These are phyloP conservation scores for Drosophila rellima DNA, from an alignment of 2,888 invertebrate genomes.

Conservation along the genomic window DNA sequence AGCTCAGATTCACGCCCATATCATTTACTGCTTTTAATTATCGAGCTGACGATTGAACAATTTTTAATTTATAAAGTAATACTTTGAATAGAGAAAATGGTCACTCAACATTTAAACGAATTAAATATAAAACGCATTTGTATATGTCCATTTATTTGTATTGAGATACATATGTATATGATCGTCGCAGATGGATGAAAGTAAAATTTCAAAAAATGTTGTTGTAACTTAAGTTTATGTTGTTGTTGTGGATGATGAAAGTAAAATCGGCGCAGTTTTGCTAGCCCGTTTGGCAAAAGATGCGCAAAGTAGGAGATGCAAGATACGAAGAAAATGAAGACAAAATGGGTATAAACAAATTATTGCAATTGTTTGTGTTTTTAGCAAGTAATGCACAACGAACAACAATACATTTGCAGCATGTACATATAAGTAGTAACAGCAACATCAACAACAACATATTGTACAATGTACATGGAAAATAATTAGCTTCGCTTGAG, in stretches of 20 bases:
- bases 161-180: constrained; percentile 28
- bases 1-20: neutral
- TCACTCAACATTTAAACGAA: constrained; percentile 29
- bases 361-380: constrained; percentile 55
- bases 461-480: constrained; percentile 61
- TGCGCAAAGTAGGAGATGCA: constrained; percentile 51
- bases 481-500: constrained; percentile 82
- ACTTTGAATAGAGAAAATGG: constrained; percentile 18
- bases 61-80: neutral
- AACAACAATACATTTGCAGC: constrained; percentile 23
- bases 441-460: constrained; percentile 21
- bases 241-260: constrained; percentile 70
- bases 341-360: constrained; percentile 57
- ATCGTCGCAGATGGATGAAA: constrained; percentile 65
- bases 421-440: constrained; percentile 6
- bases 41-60: constrained; percentile 1
- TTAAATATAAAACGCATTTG: constrained; percentile 14
- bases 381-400: constrained; percentile 51
- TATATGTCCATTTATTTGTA: constrained; percentile 2
- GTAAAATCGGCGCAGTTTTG: constrained; percentile 81
- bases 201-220: constrained; percentile 71
- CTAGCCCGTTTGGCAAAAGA: constrained; percentile 53
- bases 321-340: constrained; percentile 24
- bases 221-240: constrained; percentile 32
- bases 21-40: constrained; percentile 13